A percentile compares a stretch with the other conserved stretches of the same genome.
These are phyloP conservation scores for Acrocephalus scirpaceus DNA, from an alignment of 2,797 vertebrate genomes.

Conservation along the genomic window DNA sequence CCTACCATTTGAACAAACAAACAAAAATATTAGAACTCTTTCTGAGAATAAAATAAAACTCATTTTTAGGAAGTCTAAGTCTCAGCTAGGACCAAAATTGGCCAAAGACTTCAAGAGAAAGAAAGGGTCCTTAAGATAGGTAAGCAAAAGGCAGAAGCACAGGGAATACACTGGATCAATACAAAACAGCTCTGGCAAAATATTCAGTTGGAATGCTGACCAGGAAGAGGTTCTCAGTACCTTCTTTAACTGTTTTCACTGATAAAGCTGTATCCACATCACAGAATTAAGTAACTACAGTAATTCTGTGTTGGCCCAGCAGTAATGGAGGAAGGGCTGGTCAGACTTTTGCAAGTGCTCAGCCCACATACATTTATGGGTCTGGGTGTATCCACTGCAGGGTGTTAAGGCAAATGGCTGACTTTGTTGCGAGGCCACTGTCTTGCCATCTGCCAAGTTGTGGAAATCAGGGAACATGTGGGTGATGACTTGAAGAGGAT, in stretches of 20 bases:
- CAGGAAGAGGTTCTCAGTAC: background rate
- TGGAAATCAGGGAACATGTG: background rate
- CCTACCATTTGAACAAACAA: background rate
- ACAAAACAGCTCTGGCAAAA: background rate
- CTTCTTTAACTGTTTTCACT: background rate
- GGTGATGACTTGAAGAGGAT: too few species aligned
- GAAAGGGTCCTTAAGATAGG: background rate
- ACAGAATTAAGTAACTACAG: background rate
- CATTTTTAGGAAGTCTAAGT: background rate
- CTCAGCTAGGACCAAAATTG: background rate
- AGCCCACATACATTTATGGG: too few species aligned
- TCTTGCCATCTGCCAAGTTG: background rate
- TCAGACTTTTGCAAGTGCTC: background rate
- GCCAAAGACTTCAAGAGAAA: background rate
- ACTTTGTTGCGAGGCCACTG: background rate
- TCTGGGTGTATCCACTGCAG: background rate
- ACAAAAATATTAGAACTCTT: background rate
- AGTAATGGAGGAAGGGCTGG: too few species aligned
- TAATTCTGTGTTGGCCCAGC: background rate
- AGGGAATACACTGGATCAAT: background rate
- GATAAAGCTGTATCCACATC: too few species aligned
- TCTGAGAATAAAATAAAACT: background rate
- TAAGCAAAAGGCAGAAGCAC: background rate
- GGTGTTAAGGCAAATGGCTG: background rate
- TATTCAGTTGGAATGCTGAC: background rate